Evolutionary conservation across 2,797 vertebrate genomes (phyloP).

Genomic region (Percopsis omiscomaycus): DNA sequence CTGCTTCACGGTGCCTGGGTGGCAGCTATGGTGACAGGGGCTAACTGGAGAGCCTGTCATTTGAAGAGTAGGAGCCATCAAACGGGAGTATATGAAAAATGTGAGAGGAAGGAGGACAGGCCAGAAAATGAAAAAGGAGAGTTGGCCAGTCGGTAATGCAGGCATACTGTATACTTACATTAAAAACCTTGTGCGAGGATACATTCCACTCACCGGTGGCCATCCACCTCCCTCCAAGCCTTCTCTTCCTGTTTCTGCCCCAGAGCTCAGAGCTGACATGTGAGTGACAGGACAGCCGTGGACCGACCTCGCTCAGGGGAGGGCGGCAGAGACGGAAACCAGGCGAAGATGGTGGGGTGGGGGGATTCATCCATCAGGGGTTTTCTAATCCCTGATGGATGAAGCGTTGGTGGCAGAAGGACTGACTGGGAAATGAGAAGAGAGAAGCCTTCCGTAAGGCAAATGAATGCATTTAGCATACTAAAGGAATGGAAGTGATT

Average conservation of each 20-base stretch:
- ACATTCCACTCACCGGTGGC: constrained; percentile 21
- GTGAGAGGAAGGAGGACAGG: constrained; percentile 39
- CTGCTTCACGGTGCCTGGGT: constrained; percentile 51
- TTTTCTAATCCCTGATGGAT: constrained; percentile 24
- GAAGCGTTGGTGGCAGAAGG: constrained; percentile 5
- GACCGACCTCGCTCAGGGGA: constrained; percentile 70
- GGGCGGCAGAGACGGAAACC: constrained; percentile 45
- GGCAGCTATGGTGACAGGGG: constrained; percentile 64
- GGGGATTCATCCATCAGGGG: constrained; percentile 9
- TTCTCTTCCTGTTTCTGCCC: constrained; percentile 43
- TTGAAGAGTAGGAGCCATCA: constrained; percentile 39
- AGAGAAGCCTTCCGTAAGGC: no score
- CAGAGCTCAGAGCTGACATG: constrained; percentile 61
- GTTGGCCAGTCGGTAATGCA: neutral
- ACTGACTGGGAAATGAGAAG: constrained; percentile 4
- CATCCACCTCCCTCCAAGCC: constrained; percentile 21
- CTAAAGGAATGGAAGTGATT: neutral
- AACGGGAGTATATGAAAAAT: constrained; percentile 26
- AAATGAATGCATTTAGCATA: neutral
- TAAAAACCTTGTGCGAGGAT: neutral
- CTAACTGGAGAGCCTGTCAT: constrained; percentile 66
- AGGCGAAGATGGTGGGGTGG: constrained; percentile 15
- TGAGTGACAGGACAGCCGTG: constrained; percentile 70
- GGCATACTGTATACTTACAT: neutral
- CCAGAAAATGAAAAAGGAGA: constrained; percentile 29